Evolutionary conservation across 1,140 invertebrate genomes (phyloP), one percentile per base, ranked within the genome.

Genomic region (Magallana gigas): DNA sequence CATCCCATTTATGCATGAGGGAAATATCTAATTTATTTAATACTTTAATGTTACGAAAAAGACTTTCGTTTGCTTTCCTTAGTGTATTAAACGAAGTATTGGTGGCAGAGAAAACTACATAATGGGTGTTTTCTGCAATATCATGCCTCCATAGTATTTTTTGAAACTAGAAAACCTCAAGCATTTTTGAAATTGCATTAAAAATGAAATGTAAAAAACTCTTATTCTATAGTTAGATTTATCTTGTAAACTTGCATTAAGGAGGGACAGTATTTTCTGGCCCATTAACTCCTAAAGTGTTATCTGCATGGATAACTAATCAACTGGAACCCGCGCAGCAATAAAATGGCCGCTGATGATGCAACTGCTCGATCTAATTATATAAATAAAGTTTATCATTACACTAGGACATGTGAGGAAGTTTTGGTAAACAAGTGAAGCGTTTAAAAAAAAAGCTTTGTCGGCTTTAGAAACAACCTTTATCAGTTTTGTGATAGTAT

Each of bases 201-300:
- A 48, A 23, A 48, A 48, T 5, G 36, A 48, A 48, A 48, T 48
- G 36, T 48, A 48, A 48, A 23, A 48, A 48, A 48, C 36, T 48
- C 36, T 48, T 48, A 48, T 48, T 48, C 36, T 48, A 48, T 4
- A 48, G 1, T 48, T 23, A 76, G 68, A 12, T 76, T 76, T 76
- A 76, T 76, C 68, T 36, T 29, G 8, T 36, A 29, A 9, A 76
- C 23, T 29, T 29, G 12, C 36, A 23, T 29, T 76, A 18, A 29
- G 68, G 68, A 29, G 36, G 68, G 68, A 29, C 23, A 29, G 12
- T 3, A 29, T 11, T 23, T 29, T 76, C 14, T 12, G 23, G 68
- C 68, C 23, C 68, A 76, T 76, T 76, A 76, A 76, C 68, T 76
- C 16, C 18, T 16, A 16, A 76, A 76, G 23, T 76, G 18, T 64